Evolutionary conservation across 2,797 vertebrate genomes (phyloP).

Genomic region (Labeo calbasu): DNA sequence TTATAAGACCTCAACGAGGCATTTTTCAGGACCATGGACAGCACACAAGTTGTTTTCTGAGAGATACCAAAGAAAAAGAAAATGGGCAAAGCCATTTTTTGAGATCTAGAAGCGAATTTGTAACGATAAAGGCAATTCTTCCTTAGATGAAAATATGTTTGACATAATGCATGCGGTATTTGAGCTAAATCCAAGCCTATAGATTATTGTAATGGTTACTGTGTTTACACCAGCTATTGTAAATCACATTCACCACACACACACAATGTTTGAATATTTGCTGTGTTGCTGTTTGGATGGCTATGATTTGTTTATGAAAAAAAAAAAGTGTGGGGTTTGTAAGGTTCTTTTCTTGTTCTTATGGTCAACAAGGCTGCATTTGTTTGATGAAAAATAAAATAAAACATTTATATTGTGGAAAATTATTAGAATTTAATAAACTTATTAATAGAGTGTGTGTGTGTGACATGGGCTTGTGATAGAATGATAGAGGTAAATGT

Average conservation of each 20-base stretch:
- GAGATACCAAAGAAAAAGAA: slow-evolving; percentile 33
- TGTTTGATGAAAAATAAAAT: not conserved
- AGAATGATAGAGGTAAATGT: not conserved
- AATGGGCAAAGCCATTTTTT: not conserved
- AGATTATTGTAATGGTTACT: not conserved
- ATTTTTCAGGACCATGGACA: slow-evolving; percentile 65
- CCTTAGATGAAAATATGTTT: not conserved
- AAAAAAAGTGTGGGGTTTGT: not conserved
- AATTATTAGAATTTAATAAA: not conserved
- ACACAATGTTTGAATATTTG: not conserved
- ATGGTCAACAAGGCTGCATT: not conserved
- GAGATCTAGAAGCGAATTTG: not conserved
- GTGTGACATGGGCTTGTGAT: not conserved
- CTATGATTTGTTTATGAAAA: not conserved
- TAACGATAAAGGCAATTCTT: not conserved
- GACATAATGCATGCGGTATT: not conserved
- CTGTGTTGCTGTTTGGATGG: slow-evolving; percentile 7
- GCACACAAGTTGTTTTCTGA: slow-evolving; percentile 57
- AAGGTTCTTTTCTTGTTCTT: not conserved
- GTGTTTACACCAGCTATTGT: not conserved
- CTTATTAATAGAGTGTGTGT: not conserved
- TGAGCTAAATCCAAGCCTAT: not conserved
- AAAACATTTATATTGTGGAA: not conserved
- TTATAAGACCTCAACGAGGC: slow-evolving; percentile 42
- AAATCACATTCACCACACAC: not conserved